These are phyloP conservation scores for Chloroceryle amazona DNA, from an alignment of 2,797 vertebrate species.

Conservation along the genomic window DNA sequence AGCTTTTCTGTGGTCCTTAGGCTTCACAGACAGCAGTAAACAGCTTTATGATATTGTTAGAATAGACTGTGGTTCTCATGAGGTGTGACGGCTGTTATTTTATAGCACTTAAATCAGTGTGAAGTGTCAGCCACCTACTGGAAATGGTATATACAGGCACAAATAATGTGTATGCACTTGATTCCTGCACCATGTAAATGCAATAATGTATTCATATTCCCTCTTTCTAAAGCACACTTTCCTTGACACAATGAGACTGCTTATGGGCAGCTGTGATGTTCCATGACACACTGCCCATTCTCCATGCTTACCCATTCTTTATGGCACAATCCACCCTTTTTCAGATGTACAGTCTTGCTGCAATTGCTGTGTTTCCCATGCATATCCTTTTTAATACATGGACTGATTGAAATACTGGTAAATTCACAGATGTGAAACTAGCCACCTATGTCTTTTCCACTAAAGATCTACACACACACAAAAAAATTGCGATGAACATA, in stretches of 20 bases:
- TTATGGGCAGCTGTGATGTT: conserved; percentile 6
- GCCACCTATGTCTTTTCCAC: not conserved
- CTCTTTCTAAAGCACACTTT: not conserved
- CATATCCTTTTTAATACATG: conserved; percentile 14
- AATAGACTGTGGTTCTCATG: conserved; percentile 38
- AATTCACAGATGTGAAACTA: conserved; percentile 30
- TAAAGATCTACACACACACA: not conserved
- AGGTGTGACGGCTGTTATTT: conserved; percentile 76
- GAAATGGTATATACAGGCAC: conserved; percentile 60
- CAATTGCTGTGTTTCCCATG: not conserved
- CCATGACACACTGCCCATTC: not conserved
- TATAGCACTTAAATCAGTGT: conserved; percentile 60
- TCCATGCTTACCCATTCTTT: not conserved
- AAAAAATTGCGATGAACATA: not conserved
- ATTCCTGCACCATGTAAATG: conserved; percentile 19
- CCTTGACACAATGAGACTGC: not conserved
- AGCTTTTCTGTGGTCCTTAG: not conserved
- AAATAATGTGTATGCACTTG: conserved; percentile 60
- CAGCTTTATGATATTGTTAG: conserved; percentile 41
- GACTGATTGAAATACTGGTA: not conserved
- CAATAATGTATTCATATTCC: not conserved
- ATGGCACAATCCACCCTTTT: not conserved
- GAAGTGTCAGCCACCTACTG: conserved; percentile 47
- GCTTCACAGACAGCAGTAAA: conserved; percentile 23
- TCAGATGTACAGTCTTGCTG: not conserved